A percentile compares a stretch with the other conserved stretches of the same genome.
Evolutionary conservation across 2,113 vertebrate genomes (phyloP).

Genomic region (Parus major): DNA sequence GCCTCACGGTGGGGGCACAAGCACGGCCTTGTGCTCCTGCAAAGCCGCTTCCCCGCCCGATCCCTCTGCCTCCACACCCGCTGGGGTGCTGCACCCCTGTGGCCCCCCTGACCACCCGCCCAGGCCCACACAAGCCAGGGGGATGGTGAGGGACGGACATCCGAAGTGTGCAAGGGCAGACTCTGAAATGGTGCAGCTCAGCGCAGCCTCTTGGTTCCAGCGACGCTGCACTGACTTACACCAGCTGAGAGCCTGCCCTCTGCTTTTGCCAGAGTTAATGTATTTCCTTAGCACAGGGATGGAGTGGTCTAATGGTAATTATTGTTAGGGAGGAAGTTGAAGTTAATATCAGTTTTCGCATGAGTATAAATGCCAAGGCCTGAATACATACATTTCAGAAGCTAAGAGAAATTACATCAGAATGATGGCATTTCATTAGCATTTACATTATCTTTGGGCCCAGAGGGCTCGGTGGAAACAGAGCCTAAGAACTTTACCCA

Average conservation of each 20-base stretch:
- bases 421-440: slow-evolving; percentile 15
- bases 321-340: not conserved
- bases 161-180: rapidly evolving
- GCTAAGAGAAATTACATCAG: not conserved
- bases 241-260: not conserved
- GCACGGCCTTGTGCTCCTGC: rapidly evolving
- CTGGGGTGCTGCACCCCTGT: rapidly evolving
- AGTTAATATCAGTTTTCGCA: not conserved
- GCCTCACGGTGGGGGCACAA: rapidly evolving
- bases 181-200: rapidly evolving
- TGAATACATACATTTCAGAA: not conserved
- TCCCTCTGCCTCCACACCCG: rapidly evolving
- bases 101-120: not conserved
- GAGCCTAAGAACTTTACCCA: not conserved
- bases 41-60: rapidly evolving
- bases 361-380: slow-evolving; percentile 7
- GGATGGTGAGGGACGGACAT: rapidly evolving
- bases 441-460: not conserved
- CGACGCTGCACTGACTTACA: rapidly evolving
- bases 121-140: rapidly evolving
- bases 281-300: not conserved
- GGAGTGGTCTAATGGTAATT: not conserved
- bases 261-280: not conserved
- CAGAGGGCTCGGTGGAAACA: not conserved
- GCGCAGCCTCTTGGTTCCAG: not conserved